These are phyloP conservation scores for Gastrophryne carolinensis DNA, from an alignment of 2,797 vertebrate species.

Conservation along the genomic window DNA sequence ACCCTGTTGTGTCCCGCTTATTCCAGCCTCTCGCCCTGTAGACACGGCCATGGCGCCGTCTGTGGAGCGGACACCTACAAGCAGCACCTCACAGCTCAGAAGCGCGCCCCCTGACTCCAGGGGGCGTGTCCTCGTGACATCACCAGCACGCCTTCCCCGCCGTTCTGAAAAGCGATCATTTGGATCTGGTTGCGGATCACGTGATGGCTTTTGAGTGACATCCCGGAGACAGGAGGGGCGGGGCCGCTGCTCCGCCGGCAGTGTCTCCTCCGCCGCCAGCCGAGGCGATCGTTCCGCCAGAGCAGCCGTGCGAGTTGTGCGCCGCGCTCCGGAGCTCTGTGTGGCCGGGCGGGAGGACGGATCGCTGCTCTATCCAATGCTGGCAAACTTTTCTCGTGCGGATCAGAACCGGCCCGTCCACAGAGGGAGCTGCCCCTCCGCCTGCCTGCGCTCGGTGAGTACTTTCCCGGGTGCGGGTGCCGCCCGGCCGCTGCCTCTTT, in stretches of 20 bases:
- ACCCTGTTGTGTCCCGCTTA: background rate
- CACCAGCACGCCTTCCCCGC: background rate
- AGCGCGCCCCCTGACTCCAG: background rate
- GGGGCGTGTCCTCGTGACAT: slow-evolving; percentile 34
- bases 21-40: too few species aligned
- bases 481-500: too few species aligned
- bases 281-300: background rate
- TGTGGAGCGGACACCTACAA: too few species aligned
- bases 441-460: background rate
- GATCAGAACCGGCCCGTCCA: background rate
- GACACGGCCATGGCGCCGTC: too few species aligned
- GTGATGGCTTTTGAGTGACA: slow-evolving; percentile 31
- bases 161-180: background rate
- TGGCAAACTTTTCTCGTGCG: slow-evolving; percentile 34
- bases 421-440: background rate
- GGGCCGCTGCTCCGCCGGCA: background rate
- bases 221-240: slow-evolving; percentile 17
- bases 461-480: background rate
- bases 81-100: background rate
- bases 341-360: background rate
- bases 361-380: slow-evolving; percentile 5
- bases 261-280: background rate
- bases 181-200: slow-evolving; percentile 1
- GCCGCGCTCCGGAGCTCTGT: background rate
- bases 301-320: background rate